phyloP scores from a whole-genome alignment of 2,797 vertebrate species.

The Chloroceryle amazona region DNA sequence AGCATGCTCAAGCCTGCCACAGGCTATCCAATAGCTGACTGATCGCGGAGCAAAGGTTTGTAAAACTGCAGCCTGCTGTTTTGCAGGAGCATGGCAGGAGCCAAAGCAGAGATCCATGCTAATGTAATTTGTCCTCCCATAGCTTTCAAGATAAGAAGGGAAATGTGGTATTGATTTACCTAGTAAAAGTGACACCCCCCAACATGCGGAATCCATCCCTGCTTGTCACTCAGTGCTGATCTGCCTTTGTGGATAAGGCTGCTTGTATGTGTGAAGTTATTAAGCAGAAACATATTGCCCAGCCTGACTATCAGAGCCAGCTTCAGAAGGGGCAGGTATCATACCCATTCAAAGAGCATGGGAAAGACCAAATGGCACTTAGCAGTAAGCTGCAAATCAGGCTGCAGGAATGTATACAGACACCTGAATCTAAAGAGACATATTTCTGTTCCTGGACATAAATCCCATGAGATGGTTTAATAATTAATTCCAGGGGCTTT shows the following conservation, averaged over 20 bases:
- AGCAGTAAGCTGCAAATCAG: not conserved
- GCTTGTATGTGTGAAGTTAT: constrained; percentile 1
- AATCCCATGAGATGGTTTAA: not conserved
- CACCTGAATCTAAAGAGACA: not conserved
- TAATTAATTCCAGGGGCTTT: not conserved
- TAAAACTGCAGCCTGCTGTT: not conserved
- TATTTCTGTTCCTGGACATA: not conserved
- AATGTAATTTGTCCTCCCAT: constrained; percentile 17
- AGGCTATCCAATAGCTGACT: not conserved
- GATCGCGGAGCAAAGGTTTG: not conserved
- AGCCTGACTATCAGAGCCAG: not conserved
- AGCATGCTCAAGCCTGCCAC: not conserved
- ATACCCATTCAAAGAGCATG: not conserved
- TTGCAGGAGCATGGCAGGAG: not conserved
- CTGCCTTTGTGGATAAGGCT: not conserved
- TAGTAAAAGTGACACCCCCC: constrained; percentile 20
- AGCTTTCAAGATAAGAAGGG: constrained; percentile 43
- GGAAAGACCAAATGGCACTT: not conserved
- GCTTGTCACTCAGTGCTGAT: not conserved
- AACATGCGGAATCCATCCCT: constrained; percentile 38
- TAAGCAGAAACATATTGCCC: constrained; percentile 34
- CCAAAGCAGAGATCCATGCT: not conserved
- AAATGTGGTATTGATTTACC: constrained; percentile 43
- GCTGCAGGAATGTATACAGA: not conserved
- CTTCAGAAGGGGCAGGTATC: not conserved